Conservation (phyloP, 2,113 vertebrate genomes). For the Opisthocomus hoazin region DNA sequence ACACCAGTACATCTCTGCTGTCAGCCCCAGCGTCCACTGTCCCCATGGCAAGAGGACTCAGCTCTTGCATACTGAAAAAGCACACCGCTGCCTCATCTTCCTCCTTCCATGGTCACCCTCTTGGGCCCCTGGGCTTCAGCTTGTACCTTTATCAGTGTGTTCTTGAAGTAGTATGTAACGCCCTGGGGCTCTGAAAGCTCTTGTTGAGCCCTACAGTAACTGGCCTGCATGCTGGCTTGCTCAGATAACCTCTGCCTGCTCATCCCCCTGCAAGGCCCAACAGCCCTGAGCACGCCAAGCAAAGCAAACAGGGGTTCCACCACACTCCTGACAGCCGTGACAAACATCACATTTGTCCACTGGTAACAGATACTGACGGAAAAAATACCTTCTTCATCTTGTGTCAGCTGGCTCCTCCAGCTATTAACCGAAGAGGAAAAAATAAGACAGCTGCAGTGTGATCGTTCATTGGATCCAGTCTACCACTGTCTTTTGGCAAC, state of each 20-base stretch:
- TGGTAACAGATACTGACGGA: neutral
- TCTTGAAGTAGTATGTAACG: neutral
- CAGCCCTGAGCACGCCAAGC: neutral
- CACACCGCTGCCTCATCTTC: neutral
- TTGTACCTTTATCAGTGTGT: neutral
- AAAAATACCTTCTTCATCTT: constrained; percentile 44
- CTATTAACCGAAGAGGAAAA: constrained; percentile 25
- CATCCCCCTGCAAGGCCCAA: neutral
- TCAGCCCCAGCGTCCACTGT: neutral
- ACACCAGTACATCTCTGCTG: neutral
- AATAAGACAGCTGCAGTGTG: neutral
- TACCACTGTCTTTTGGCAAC: neutral
- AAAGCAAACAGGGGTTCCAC: neutral
- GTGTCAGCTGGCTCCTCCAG: constrained; percentile 21
- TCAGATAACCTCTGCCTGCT: neutral
- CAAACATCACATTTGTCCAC: neutral
- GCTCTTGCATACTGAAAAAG: neutral
- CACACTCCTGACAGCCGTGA: neutral
- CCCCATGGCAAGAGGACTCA: neutral
- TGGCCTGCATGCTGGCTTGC: neutral
- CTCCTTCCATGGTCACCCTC: neutral
- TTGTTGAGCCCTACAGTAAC: neutral
- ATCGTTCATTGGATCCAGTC: neutral
- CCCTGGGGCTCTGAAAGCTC: neutral
- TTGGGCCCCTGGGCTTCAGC: neutral